These are phyloP conservation scores for Vanessa tameamea DNA, from an alignment of 1,140 invertebrate species.

Conservation along the genomic window DNA sequence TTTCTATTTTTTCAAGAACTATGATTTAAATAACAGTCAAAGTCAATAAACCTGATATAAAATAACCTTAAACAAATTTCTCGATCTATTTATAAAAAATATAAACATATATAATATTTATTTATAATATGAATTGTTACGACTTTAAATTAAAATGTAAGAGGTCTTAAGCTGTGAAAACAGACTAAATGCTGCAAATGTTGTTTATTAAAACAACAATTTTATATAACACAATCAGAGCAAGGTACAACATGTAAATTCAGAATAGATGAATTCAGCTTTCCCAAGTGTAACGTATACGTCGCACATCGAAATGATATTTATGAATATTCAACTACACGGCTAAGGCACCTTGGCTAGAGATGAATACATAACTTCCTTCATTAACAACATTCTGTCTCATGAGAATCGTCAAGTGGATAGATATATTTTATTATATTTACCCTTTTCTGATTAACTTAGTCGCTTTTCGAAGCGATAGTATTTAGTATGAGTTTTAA, in stretches of 20 bases:
- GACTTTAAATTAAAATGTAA: too few species aligned
- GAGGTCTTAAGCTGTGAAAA: neutral
- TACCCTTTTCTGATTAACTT: neutral
- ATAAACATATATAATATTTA: too few species aligned
- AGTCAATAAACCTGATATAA: too few species aligned
- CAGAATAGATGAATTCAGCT: neutral
- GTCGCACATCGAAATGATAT: neutral
- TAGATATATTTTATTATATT: neutral
- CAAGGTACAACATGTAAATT: too few species aligned
- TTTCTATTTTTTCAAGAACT: too few species aligned
- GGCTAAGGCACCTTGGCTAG: neutral
- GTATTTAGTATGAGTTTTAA: too few species aligned
- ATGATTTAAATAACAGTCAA: too few species aligned
- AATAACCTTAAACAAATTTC: too few species aligned
- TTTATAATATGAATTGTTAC: too few species aligned
- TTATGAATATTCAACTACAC: conserved; percentile 7
- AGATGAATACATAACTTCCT: neutral
- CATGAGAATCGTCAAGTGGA: neutral
- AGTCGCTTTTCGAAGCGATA: neutral
- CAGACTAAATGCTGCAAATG: neutral
- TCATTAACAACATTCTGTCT: neutral
- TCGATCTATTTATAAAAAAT: too few species aligned
- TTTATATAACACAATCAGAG: too few species aligned
- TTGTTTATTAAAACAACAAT: too few species aligned
- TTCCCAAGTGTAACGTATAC: neutral